Conservation (phyloP, 2,797 vertebrate species). For the Hydrocynus forskahlii region DNA sequence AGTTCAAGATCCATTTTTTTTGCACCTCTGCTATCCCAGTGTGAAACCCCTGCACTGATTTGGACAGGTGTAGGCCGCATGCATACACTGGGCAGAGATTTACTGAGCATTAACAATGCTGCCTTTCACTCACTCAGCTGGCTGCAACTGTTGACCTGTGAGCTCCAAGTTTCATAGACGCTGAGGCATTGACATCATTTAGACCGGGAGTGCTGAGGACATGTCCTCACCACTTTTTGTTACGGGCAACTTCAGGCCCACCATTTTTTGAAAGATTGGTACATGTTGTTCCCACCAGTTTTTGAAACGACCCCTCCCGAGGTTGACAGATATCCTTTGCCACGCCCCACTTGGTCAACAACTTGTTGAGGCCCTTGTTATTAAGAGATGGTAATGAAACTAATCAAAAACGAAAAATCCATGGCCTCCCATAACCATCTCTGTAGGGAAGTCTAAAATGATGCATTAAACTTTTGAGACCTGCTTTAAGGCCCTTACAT, state of each 20-base stretch:
- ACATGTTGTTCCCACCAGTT: no score
- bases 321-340: no score
- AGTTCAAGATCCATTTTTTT: constrained; percentile 29
- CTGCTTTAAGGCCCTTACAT: not conserved
- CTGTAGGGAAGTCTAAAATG: no score
- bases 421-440: not conserved
- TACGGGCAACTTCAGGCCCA: no score
- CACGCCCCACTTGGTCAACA: no score
- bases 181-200: no score
- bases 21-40: constrained; percentile 1
- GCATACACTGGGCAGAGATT: not conserved
- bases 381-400: not conserved
- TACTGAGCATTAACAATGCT: constrained; percentile 12
- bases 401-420: not conserved
- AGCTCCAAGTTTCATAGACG: not conserved
- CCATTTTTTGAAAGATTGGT: no score
- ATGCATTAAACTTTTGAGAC: not conserved
- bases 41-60: constrained; percentile 22
- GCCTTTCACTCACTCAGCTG: constrained; percentile 15
- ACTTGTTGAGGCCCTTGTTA: not conserved
- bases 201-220: no score
- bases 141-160: not conserved
- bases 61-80: constrained; percentile 34
- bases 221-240: no score
- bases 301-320: no score